Base-by-base conservation (phyloP, 2,797 vertebrate species). In the Ceyx erithaca region DNA sequence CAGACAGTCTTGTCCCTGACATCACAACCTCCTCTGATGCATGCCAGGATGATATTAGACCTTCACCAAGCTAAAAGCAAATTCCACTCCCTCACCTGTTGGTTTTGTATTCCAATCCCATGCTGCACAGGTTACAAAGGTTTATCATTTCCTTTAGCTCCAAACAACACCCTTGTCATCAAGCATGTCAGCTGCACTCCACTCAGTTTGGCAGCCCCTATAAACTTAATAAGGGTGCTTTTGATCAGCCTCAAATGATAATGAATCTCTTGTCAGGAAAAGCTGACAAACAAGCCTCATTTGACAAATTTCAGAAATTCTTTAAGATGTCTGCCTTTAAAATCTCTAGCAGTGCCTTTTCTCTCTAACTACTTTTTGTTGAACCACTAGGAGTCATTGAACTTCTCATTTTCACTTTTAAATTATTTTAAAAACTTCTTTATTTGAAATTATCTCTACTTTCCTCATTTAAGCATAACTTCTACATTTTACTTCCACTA, bases 41-140 rank as follows among this genome's bases (percentile, higher is more conserved):
- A 4, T 0, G 1, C 22, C 71, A 18, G 25, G 25, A n/a, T 54
- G 45, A 22, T 49, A 19, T 13, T 21, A 23, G 35, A 26, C 43
- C 12, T 64, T n/a, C 40, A 37, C n/a, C 52, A 28, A 43, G 14
- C 1, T 30, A 28, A 62, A 61, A 54, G 26, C 63, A 79, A 58
- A 31, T 12, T 7, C 21, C 45, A 2, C 28, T 41, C 28, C 5
- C 19, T 67, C 28, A 15, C 45, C 68, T 3, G 16, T 16, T 51
- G 26, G 14, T 12, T 43, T 33, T 26, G 22, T 18, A 13, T 16
- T 64, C 35, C 55, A 55, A 3, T 1, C 7, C 58, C 1, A 1
- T 17, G 13, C 4, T 25, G 8, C 1, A 2, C 1, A 8, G 21
- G 17, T 9, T 30, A n/a, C 52, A 45, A 35, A 58, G 8, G n/a